Evolutionary conservation across 2,888 invertebrate species (phyloP), one percentile per base, ranked within the genome.

Genomic region (Hetaerina titia): DNA sequence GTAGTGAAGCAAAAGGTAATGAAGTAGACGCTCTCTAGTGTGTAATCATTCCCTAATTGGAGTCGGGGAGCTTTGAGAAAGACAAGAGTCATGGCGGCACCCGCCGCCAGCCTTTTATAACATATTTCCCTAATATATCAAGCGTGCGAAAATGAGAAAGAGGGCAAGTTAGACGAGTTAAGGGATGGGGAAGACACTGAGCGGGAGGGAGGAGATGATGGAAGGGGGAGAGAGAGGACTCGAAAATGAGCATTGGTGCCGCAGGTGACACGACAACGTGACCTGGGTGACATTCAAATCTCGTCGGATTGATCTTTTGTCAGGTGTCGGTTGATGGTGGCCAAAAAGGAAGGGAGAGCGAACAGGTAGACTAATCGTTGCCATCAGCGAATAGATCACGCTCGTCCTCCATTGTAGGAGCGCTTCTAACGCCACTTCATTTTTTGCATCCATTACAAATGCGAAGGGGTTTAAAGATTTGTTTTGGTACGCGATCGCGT

Each of bases 251-350:
- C 9, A 22, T 22, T 57, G n/a, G 89, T 31, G 58, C 89, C 57
- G 58, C n/a, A 13, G n/a, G 45, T 69, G 90, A 64, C 64, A 31
- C 45, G 64, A 64, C 90, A 64, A 90, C 64, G 90, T 90, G 90
- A 90, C 90, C 64, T 90, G 90, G 64, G 64, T 64, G 58, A 45
- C 90, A 64, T 69, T 90, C 90, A 90, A 69, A 64, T 90, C 64
- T 31, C 31, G 81, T 25, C 81, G 81, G 81, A 81, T 25, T 81
- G 81, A 81, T 81, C 81, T 25, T 81, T 81, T 81, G 81, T 31
- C 13, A 31, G 81, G 81, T 81, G 81, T 31, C 31, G 13, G 25
- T 81, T 81, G 81, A 81, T 31, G 81, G 81, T 31, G 81, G 31
- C 81, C 15, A 69, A 69, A 69, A 69, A n/a, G n/a, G 69, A 69